phyloP scores from a whole-genome alignment of 2,113 vertebrate genomes.

The Megaceryle maxima region DNA sequence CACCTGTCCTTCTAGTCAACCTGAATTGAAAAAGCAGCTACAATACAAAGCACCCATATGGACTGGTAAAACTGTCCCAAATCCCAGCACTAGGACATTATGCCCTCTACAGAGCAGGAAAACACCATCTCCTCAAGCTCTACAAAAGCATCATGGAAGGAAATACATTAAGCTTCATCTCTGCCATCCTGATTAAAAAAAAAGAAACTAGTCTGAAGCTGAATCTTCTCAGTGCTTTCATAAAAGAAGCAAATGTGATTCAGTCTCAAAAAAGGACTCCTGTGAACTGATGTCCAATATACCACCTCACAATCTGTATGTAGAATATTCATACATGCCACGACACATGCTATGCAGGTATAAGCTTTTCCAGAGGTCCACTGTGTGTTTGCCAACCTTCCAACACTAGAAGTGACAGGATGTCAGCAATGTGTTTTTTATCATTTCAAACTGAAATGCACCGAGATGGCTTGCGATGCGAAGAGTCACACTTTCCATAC shows the following conservation, averaged over 20 bases:
- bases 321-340: neutral
- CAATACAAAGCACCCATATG: fast-evolving
- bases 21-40: neutral
- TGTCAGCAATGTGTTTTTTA: neutral
- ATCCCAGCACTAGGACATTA: neutral
- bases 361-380: neutral
- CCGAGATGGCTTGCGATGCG: neutral
- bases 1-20: neutral
- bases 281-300: neutral
- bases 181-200: no score
- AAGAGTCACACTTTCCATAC: neutral
- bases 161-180: neutral
- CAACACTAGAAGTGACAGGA: neutral
- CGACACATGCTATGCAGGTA: neutral
- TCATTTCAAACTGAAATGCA: neutral
- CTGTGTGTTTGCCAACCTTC: neutral
- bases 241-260: neutral
- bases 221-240: no score
- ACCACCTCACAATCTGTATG: neutral
- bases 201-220: no score
- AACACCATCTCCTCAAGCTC: neutral
- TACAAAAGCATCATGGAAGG: neutral
- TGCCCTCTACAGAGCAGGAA: neutral
- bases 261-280: neutral
- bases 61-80: neutral